A percentile compares a stretch with the other conserved stretches of the same genome.
phyloP scores from a whole-genome alignment of 1,140 invertebrate genomes.

The Leptopilina boulardi region DNA sequence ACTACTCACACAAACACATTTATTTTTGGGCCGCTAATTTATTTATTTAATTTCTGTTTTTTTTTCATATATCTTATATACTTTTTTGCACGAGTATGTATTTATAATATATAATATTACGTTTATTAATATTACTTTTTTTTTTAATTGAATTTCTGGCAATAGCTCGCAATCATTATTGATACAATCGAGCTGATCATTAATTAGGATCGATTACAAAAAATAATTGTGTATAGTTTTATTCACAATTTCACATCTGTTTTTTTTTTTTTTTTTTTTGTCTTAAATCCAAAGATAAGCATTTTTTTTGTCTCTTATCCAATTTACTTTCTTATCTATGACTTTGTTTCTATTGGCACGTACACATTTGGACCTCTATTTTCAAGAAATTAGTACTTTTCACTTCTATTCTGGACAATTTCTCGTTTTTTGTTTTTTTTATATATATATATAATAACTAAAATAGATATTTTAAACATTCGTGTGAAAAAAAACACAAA shows the following conservation, averaged over 20 bases:
- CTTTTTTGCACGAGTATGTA: constrained; percentile 3
- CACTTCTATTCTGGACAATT: constrained; percentile 1
- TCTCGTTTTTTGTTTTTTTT: too few relatives aligned
- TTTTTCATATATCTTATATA: neutral
- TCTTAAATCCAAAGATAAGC: constrained; percentile 42
- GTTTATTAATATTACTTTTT: neutral
- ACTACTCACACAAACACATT: constrained; percentile 53
- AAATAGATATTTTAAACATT: neutral
- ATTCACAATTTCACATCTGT: constrained; percentile 41
- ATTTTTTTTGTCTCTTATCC: constrained; percentile 30
- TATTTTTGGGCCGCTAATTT: constrained; percentile 22
- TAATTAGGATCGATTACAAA: constrained; percentile 62
- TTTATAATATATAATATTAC: neutral
- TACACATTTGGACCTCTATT: constrained; percentile 69
- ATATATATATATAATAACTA: too few relatives aligned
- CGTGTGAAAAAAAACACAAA: neutral
- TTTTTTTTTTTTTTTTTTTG: constrained; percentile 13
- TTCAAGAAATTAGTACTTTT: constrained; percentile 36
- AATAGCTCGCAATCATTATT: neutral
- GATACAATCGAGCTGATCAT: neutral
- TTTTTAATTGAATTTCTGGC: constrained; percentile 20
- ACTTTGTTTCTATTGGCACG: constrained; percentile 70
- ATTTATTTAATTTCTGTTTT: neutral
- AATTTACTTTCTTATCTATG: constrained; percentile 56
- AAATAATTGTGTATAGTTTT: constrained; percentile 67